Evolutionary conservation across 2,888 invertebrate genomes (phyloP), one percentile per base, ranked within the genome.

Genomic region (Barypeithes pellucidus): DNA sequence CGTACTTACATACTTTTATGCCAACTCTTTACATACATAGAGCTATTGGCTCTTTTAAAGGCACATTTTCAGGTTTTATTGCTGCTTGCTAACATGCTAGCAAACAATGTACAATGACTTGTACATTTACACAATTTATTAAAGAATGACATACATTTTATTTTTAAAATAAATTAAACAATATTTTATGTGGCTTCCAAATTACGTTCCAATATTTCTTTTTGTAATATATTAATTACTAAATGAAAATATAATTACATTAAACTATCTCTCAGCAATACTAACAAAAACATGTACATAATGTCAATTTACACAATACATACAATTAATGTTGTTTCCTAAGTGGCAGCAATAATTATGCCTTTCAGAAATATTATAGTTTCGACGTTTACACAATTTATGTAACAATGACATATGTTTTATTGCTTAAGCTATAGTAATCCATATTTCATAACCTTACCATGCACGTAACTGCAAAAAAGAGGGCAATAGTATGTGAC

Each of bases 1-100:
- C n/a, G 45, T 29, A 41, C 43, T 61, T 43, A 33, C 45, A 62
- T 62, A 45, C 29, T 43, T 62, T 41, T 43, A 61, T 18, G 29
- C 45, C 45, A 62, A 47, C 60, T 47, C 16, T 43, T 62, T 45
- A 39, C 47, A 62, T 29, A 61, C 33, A 61, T 45, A 20, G 41
- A 43, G 14, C 16, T 43, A 43, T 43, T 43, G 16, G 14, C 47
- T 12, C 5, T 47, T 20, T 20, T 18, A 20, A 20, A 11, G 47
- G n/a, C 0, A 11, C 20, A 20, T 20, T 20, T 18, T 7, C 8
- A 47, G n/a, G 11, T 20, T 50, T 50, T 50, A 50, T 50, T 22
- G 24, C 12, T 20, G 12, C 50, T 50, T 50, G 11, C 4, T 24
- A 24, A 50, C 24, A 50, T 50, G 50, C 50, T 3, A 50, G 20